phyloP scores from a whole-genome alignment of 2,888 invertebrate species.

The Lasioglossum oenotherae region DNA sequence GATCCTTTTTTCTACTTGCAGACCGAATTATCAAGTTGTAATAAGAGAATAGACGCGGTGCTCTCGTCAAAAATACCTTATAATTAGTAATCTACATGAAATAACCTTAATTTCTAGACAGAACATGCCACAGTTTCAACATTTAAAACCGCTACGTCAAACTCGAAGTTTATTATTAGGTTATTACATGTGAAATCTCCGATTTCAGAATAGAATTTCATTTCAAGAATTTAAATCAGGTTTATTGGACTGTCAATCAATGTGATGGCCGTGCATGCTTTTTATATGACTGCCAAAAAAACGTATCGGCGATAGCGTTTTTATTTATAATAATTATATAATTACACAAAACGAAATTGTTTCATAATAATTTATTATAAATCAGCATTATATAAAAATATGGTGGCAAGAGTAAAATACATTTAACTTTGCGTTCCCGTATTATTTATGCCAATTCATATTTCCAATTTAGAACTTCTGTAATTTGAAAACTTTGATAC shows the following conservation, averaged over 20 bases:
- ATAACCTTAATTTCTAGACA: neutral
- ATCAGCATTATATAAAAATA: no score
- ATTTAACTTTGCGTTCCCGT: neutral
- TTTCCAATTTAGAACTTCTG: neutral
- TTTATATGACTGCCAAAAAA: no score
- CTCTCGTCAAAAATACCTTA: neutral
- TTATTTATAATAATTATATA: no score
- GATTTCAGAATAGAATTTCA: no score
- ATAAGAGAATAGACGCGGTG: neutral
- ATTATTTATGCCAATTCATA: neutral
- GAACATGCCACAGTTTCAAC: neutral
- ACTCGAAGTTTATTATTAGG: neutral
- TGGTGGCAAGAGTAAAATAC: no score
- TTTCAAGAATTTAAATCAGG: no score
- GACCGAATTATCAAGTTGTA: slow-evolving; percentile 4
- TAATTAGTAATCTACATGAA: neutral
- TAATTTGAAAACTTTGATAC: neutral
- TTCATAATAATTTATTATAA: no score
- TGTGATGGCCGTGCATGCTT: no score
- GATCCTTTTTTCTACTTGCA: slow-evolving; percentile 5
- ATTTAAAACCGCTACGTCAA: neutral
- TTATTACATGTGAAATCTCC: no score
- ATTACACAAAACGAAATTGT: no score
- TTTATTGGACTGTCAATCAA: no score
- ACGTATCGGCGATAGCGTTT: no score